Evolutionary conservation across 2,888 invertebrate genomes (phyloP).

Genomic region (Graphium colonna): DNA sequence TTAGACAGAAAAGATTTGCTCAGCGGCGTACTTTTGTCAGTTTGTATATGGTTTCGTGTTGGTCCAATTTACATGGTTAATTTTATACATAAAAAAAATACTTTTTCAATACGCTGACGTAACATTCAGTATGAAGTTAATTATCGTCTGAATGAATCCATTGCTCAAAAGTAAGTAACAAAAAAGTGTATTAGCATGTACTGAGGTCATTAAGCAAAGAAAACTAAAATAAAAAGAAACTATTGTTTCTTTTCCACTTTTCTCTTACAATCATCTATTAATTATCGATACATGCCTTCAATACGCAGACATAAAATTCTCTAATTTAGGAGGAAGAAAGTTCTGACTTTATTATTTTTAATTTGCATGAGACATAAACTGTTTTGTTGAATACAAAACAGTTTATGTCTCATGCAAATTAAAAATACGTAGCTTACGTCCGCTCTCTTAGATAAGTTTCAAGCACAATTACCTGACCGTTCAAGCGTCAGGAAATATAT

Average conservation of each 20-base stretch:
- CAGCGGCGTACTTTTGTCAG: constrained; percentile 25
- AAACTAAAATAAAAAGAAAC: not conserved
- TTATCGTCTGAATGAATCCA: no score
- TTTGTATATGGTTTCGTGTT: no score
- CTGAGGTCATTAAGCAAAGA: not conserved
- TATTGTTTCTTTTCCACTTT: not conserved
- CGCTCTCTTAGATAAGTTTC: constrained; percentile 73
- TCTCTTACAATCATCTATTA: not conserved
- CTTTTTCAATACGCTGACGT: no score
- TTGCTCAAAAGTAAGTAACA: no score
- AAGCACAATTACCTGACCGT: constrained; percentile 77
- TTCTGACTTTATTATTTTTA: constrained; percentile 52
- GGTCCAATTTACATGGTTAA: no score
- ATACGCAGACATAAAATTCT: not conserved
- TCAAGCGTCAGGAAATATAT: constrained; percentile 76
- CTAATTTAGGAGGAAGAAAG: constrained; percentile 27
- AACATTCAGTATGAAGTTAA: no score
- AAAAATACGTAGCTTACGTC: constrained; percentile 72
- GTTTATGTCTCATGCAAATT: constrained; percentile 62
- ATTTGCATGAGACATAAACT: constrained; percentile 61
- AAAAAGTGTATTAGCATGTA: no score
- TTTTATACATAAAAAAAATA: no score
- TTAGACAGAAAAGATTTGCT: constrained; percentile 42
- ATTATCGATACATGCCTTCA: not conserved
- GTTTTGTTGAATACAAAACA: constrained; percentile 58